These are phyloP conservation scores for Narcine bancroftii DNA, from an alignment of 2,113 vertebrate species.

Conservation along the genomic window DNA sequence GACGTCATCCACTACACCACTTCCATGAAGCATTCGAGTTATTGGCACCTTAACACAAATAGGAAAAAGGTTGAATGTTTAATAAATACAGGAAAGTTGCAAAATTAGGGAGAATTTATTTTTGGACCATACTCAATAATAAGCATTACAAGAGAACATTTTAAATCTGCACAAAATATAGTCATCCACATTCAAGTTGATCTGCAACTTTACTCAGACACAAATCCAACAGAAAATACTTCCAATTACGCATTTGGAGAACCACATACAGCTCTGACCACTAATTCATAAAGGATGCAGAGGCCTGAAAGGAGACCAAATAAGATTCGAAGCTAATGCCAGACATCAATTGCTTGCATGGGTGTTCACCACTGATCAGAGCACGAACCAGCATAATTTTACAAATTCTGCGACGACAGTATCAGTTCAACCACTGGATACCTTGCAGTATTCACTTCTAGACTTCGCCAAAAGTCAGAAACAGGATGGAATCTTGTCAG, in stretches of 20 bases:
- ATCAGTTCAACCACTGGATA: too few species aligned
- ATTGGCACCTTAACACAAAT: slow-evolving; percentile 60
- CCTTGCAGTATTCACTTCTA: too few species aligned
- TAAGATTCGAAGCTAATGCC: too few species aligned
- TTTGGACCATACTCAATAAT: not conserved
- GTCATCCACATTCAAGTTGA: not conserved
- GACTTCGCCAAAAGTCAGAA: too few species aligned
- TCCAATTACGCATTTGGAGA: not conserved
- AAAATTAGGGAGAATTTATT: not conserved
- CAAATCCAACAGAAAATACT: not conserved
- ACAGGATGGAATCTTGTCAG: too few species aligned
- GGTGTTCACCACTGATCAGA: too few species aligned
- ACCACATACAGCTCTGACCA: too few species aligned
- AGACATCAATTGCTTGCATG: too few species aligned
- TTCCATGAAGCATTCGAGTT: slow-evolving; percentile 63
- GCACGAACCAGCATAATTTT: too few species aligned
- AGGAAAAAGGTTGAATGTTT: not conserved
- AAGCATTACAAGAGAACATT: not conserved
- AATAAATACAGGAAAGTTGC: not conserved
- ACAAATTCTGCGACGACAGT: too few species aligned
- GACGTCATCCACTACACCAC: slow-evolving; percentile 69
- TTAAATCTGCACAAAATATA: not conserved
- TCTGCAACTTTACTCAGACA: not conserved
- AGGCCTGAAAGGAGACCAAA: too few species aligned
- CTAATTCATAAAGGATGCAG: too few species aligned